Percentiles rank a stretch among this genome's conserved stretches.
phyloP scores from a whole-genome alignment of 2,797 vertebrate species.

The Bryconaethiops microstoma region DNA sequence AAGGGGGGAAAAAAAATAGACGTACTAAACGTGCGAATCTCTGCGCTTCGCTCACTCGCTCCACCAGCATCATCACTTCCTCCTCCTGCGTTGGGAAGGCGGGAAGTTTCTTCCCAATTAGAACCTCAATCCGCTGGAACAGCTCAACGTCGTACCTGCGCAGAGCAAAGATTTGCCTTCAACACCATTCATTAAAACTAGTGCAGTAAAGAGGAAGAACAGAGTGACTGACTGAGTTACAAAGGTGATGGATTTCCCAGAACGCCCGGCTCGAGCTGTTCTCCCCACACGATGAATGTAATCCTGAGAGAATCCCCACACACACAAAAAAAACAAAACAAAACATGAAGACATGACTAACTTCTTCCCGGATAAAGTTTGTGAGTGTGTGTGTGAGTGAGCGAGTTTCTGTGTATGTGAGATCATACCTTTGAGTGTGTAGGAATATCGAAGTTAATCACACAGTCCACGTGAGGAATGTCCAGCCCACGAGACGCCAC shows the following conservation, averaged over 20 bases:
- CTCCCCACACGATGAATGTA: constrained; percentile 97
- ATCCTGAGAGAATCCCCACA: constrained; percentile 76
- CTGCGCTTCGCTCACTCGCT: constrained; percentile 94
- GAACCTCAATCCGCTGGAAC: constrained; percentile 93
- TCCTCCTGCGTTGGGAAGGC: constrained; percentile 93
- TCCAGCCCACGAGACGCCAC: constrained; percentile 96
- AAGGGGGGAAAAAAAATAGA: constrained; percentile 35
- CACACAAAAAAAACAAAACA: background rate
- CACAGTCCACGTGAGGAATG: constrained; percentile 96
- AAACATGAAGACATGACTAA: background rate
- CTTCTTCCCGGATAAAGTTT: too few relatives aligned
- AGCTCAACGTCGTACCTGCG: constrained; percentile 94
- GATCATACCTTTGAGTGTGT: constrained; percentile 92
- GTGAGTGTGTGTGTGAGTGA: too few relatives aligned
- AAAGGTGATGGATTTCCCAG: constrained; percentile 96
- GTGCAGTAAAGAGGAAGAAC: background rate
- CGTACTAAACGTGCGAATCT: constrained; percentile 90
- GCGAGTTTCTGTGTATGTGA: background rate
- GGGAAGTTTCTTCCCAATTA: constrained; percentile 96
- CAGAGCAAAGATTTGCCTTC: background rate
- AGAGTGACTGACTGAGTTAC: constrained; percentile 90
- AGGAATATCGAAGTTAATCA: constrained; percentile 98
- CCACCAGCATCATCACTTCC: constrained; percentile 96
- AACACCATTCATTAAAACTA: too few relatives aligned
- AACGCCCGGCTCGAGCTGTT: constrained; percentile 93